These are phyloP conservation scores for Drosophila lutescens DNA, from an alignment of 2,888 invertebrate genomes.

Conservation along the genomic window DNA sequence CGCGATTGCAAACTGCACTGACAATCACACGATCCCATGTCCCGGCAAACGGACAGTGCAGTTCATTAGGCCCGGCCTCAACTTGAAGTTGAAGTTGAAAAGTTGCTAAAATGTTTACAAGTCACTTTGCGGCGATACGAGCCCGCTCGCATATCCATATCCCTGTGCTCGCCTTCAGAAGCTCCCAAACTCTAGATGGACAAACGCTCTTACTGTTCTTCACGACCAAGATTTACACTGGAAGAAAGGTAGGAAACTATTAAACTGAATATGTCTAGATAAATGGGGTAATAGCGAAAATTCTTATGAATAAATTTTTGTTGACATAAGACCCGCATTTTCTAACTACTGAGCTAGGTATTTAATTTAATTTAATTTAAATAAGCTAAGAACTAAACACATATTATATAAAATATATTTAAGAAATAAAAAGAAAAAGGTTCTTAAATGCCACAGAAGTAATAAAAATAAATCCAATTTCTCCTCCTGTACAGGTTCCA, in stretches of 20 bases:
- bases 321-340: too few species aligned
- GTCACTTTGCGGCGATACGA: slow-evolving; percentile 69
- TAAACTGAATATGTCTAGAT: background rate
- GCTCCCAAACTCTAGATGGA: slow-evolving; percentile 55
- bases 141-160: slow-evolving; percentile 18
- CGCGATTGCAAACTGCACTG: slow-evolving; percentile 65
- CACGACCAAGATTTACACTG: slow-evolving; percentile 9
- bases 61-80: slow-evolving; percentile 74
- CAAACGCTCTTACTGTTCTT: slow-evolving; percentile 74
- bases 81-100: slow-evolving; percentile 69
- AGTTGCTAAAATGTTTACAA: slow-evolving; percentile 80
- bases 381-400: too few species aligned
- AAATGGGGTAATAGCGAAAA: too few species aligned
- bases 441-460: too few species aligned
- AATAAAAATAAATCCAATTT: background rate
- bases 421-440: too few species aligned
- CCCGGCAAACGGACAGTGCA: slow-evolving; percentile 40
- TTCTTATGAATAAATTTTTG: too few species aligned
- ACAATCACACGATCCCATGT: slow-evolving; percentile 64
- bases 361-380: too few species aligned
- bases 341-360: too few species aligned
- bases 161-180: slow-evolving; percentile 62
- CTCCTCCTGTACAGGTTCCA: slow-evolving; percentile 5
- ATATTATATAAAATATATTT: too few species aligned
- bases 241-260: background rate